Conservation (phyloP, 2,113 vertebrate species). For the Brachionichthys hirsutus region DNA sequence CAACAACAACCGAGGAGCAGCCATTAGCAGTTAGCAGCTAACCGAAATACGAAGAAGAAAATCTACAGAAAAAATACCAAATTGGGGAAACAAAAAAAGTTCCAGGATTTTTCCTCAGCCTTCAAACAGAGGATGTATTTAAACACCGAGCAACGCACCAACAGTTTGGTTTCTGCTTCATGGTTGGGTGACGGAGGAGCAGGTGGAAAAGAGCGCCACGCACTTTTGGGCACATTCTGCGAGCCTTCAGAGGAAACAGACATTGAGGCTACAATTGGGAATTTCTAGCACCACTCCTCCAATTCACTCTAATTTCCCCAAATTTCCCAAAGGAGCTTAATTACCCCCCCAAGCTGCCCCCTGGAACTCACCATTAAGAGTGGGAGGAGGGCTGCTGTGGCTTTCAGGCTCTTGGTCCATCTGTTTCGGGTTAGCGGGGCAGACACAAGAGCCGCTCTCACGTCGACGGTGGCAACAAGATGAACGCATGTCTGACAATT, state of each 20-base stretch:
- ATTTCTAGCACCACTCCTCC: constrained; percentile 49
- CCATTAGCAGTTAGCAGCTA: no score
- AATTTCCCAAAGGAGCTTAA: constrained; percentile 61
- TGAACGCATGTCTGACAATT: neutral
- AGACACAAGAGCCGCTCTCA: constrained; percentile 1
- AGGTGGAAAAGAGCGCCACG: constrained; percentile 11
- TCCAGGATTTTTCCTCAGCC: no score
- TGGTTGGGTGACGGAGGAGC: neutral
- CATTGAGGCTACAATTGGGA: constrained; percentile 50
- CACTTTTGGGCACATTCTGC: constrained; percentile 47
- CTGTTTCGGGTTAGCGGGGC: constrained; percentile 52
- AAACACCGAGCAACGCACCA: no score
- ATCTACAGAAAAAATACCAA: no score
- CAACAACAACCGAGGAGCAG: no score
- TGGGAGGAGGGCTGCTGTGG: constrained; percentile 46
- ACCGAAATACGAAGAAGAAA: no score
- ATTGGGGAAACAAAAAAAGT: no score
- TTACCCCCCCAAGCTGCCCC: constrained; percentile 44
- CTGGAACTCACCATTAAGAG: constrained; percentile 36
- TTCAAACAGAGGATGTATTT: no score
- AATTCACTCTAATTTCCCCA: constrained; percentile 57
- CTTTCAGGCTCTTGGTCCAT: constrained; percentile 44
- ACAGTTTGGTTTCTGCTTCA: neutral
- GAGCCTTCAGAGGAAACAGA: constrained; percentile 55
- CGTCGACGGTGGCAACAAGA: neutral